Conservation (phyloP, 1,140 invertebrate species). For the Drosophila sechellia region DNA sequence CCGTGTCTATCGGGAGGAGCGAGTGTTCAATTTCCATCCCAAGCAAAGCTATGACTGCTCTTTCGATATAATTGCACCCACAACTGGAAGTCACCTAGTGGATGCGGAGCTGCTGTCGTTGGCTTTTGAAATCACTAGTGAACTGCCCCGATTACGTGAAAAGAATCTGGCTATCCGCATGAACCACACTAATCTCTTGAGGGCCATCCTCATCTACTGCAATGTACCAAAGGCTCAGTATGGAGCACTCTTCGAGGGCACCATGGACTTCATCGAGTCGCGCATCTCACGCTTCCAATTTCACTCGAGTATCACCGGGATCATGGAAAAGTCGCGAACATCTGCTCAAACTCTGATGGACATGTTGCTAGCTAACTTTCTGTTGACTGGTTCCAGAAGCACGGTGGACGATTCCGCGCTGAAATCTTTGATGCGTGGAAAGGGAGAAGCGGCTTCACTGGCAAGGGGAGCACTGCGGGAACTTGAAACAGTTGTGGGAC, state of each 20-base stretch:
- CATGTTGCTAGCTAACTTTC: constrained; percentile 90
- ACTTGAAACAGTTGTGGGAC: constrained; percentile 89
- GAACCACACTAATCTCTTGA: constrained; percentile 93
- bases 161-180: constrained; percentile 91
- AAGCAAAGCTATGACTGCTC: constrained; percentile 95
- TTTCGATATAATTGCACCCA: constrained; percentile 95
- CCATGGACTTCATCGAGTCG: constrained; percentile 84
- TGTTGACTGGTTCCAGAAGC: constrained; percentile 84
- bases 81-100: constrained; percentile 88
- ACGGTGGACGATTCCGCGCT: constrained; percentile 88
- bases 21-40: constrained; percentile 93
- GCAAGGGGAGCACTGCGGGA: constrained; percentile 90
- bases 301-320: constrained; percentile 89
- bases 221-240: constrained; percentile 91
- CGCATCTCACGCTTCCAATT: constrained; percentile 89
- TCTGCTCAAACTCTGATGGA: constrained; percentile 89
- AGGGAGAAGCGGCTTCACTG: constrained; percentile 87
- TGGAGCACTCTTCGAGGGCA: constrained; percentile 77
- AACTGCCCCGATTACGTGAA: constrained; percentile 88
- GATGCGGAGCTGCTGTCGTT: constrained; percentile 94
- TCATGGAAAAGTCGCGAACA: constrained; percentile 89
- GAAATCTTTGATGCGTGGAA: constrained; percentile 87
- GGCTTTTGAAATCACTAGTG: constrained; percentile 90
- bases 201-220: constrained; percentile 91
- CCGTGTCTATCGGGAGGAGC: constrained; percentile 93